Evolutionary conservation across 2,797 vertebrate genomes (phyloP).

Genomic region (Danio albolineatus): DNA sequence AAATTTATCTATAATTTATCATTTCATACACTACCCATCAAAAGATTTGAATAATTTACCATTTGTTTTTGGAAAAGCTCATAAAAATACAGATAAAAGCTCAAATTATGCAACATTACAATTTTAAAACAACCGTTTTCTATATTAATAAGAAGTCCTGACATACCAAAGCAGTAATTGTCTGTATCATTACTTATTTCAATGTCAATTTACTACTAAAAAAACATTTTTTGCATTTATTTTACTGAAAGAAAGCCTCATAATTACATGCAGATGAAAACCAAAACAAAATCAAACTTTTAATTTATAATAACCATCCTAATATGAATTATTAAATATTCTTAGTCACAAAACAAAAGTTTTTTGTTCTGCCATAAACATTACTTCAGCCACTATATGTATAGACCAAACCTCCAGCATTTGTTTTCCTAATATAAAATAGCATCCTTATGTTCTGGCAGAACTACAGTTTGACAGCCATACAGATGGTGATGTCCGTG

Average conservation of each 20-base stretch:
- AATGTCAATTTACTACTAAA: too few species aligned
- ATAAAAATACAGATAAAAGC: background rate
- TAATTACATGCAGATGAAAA: background rate
- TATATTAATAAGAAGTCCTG: too few species aligned
- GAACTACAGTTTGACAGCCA: background rate
- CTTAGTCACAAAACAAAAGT: background rate
- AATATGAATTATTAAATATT: background rate
- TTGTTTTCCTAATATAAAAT: background rate
- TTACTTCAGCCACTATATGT: background rate
- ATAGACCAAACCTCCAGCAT: background rate
- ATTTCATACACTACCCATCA: background rate
- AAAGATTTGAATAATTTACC: background rate
- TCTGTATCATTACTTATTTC: too few species aligned
- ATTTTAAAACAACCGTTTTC: too few species aligned
- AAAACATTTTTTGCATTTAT: too few species aligned
- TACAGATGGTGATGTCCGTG: conserved; percentile 38
- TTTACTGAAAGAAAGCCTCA: background rate
- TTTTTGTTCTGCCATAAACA: background rate
- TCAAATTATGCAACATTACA: too few species aligned
- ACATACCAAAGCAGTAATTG: too few species aligned
- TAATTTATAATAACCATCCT: background rate
- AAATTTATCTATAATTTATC: too few species aligned
- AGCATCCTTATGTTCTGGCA: background rate
- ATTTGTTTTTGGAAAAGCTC: background rate
- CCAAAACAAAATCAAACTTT: too few species aligned